Conservation (phyloP, 92 coral and sea anemone species). For the Siderastrea radians region DNA sequence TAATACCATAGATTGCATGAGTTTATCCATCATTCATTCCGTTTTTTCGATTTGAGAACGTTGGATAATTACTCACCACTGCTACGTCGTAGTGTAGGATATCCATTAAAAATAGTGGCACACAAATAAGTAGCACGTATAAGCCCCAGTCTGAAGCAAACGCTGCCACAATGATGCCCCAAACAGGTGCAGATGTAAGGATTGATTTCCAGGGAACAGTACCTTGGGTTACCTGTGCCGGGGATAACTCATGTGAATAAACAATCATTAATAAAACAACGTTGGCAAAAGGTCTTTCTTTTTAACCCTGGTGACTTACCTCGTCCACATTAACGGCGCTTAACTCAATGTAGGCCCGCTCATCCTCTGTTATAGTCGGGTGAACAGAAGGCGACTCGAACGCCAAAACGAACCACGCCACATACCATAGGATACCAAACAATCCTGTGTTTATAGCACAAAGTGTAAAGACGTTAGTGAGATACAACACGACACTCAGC, state of each 20-base stretch:
- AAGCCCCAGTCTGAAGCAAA: slow-evolving; percentile 93
- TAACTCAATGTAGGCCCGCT: slow-evolving; percentile 76
- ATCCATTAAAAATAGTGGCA: slow-evolving; percentile 82
- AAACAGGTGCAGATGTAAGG: slow-evolving; percentile 77
- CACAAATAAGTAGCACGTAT: slow-evolving; percentile 83
- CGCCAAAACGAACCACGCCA: slow-evolving; percentile 80
- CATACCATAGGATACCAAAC: slow-evolving; percentile 91
- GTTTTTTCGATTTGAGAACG: neutral
- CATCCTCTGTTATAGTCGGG: slow-evolving; percentile 85
- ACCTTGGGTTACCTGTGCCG: slow-evolving; percentile 47
- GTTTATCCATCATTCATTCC: neutral
- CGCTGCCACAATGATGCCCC: slow-evolving; percentile 82
- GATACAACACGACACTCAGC: neutral
- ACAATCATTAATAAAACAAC: no score
- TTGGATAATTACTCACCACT: slow-evolving; percentile 3
- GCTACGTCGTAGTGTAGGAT: slow-evolving; percentile 77
- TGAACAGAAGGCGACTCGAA: slow-evolving; percentile 92
- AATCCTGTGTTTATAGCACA: slow-evolving; percentile 54
- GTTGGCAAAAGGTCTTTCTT: no score
- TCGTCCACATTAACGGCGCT: slow-evolving; percentile 74
- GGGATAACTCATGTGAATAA: no score
- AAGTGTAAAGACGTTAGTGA: neutral
- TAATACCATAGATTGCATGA: neutral
- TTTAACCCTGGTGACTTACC: slow-evolving; percentile 38
- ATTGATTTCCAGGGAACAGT: slow-evolving; percentile 82